phyloP scores from a whole-genome alignment of 1,140 invertebrate species.

The Cydia pomonella region DNA sequence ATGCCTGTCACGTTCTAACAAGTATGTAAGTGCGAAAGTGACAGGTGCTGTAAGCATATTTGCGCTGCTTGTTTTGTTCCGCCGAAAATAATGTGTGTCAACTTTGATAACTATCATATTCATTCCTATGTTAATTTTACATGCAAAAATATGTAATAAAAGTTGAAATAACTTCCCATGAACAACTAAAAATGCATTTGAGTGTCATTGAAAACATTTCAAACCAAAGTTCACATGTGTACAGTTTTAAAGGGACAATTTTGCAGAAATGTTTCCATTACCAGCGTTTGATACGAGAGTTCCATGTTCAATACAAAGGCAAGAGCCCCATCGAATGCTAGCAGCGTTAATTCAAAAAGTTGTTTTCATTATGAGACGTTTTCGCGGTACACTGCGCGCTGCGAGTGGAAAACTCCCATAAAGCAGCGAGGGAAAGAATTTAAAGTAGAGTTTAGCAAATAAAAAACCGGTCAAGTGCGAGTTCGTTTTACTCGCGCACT shows the following conservation, averaged over 20 bases:
- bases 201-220: constrained; percentile 11
- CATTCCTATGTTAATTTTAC: neutral
- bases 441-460: constrained; percentile 68
- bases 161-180: neutral
- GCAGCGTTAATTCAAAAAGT: constrained; percentile 77
- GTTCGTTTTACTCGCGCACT: no score
- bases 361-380: constrained; percentile 72
- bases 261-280: neutral
- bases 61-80: no score
- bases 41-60: no score
- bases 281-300: constrained; percentile 19
- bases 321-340: constrained; percentile 59
- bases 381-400: constrained; percentile 60
- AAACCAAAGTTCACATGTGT: neutral
- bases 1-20: no score
- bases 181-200: constrained; percentile 41
- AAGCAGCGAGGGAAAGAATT: constrained; percentile 72
- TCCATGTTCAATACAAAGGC: constrained; percentile 61
- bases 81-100: no score
- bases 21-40: no score
- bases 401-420: constrained; percentile 61
- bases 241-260: neutral
- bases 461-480: no score
- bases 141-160: no score
- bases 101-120: no score